Conservation (phyloP, 2,888 invertebrate species). For the Leucophora obtusa region DNA sequence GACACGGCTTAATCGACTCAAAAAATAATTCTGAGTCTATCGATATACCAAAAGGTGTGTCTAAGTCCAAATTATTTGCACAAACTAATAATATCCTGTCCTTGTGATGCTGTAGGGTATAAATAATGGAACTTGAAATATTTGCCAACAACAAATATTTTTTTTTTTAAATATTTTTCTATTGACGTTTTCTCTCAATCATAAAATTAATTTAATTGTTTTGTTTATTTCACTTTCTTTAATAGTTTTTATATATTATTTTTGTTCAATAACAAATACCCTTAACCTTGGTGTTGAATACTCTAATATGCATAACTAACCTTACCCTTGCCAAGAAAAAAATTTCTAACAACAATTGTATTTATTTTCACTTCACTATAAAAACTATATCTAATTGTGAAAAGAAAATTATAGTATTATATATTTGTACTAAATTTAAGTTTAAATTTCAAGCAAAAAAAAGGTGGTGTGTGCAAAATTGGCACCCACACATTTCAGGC, state of each 20-base stretch:
- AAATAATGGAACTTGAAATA: not conserved
- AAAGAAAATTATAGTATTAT: not conserved
- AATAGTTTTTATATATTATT: not conserved
- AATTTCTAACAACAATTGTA: not conserved
- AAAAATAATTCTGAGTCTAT: too few relatives aligned
- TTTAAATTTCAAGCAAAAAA: not conserved
- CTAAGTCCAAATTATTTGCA: too few relatives aligned
- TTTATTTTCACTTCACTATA: not conserved
- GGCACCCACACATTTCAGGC: not conserved
- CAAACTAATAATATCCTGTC: too few relatives aligned
- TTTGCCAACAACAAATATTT: not conserved
- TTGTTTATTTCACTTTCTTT: slow-evolving; percentile 1
- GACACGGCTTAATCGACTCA: too few relatives aligned
- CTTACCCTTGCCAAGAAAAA: not conserved
- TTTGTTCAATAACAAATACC: not conserved
- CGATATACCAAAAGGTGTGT: too few relatives aligned
- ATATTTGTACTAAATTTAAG: not conserved
- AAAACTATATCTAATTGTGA: not conserved
- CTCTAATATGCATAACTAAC: not conserved
- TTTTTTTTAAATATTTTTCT: not conserved
- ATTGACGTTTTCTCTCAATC: not conserved
- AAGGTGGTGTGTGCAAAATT: not conserved
- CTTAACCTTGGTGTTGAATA: not conserved
- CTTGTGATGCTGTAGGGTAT: too few relatives aligned
- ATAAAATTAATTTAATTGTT: not conserved